Percentiles rank a stretch among this genome's conserved stretches.
Evolutionary conservation across 2,797 vertebrate genomes (phyloP).

Genomic region (Muscicapa striata): DNA sequence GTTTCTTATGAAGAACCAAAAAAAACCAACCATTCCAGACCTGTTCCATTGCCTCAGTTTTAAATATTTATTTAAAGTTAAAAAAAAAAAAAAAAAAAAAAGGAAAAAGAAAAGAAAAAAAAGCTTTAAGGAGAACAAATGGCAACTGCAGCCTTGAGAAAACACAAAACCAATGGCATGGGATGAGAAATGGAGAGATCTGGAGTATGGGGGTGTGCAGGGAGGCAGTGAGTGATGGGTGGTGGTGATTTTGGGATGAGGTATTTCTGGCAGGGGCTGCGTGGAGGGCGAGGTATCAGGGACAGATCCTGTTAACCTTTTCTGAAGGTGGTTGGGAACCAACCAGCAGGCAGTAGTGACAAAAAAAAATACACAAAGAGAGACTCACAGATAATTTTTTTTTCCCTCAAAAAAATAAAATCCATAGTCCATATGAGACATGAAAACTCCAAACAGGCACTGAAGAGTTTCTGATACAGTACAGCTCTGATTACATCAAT

Average conservation of each 20-base stretch:
- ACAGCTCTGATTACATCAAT: constrained; percentile 80
- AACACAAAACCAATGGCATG: constrained; percentile 7
- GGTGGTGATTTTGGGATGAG: constrained; percentile 21
- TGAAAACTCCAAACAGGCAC: constrained; percentile 58
- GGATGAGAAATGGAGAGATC: neutral
- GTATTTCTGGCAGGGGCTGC: constrained; percentile 50
- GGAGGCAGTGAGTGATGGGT: neutral
- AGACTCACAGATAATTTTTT: constrained; percentile 63
- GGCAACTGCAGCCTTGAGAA: constrained; percentile 64
- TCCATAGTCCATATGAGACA: constrained; percentile 65
- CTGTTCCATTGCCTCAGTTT: constrained; percentile 80
- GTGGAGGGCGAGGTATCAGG: constrained; percentile 63
- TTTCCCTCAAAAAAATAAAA: constrained; percentile 75
- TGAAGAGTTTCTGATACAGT: constrained; percentile 80
- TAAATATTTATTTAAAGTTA: constrained; percentile 91
- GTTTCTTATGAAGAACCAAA: neutral
- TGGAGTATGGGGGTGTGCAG: neutral
- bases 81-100: constrained; percentile 79
- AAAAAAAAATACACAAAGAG: constrained; percentile 32
- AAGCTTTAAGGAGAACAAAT: constrained; percentile 66
- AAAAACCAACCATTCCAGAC: neutral
- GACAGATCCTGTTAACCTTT: constrained; percentile 24
- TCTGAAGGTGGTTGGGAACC: neutral
- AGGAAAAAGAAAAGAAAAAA: neutral
- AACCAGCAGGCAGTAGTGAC: constrained; percentile 61